Evolutionary conservation across 2,797 vertebrate genomes (phyloP), one percentile per base, ranked within the genome.

Genomic region (Xerus rutilus): DNA sequence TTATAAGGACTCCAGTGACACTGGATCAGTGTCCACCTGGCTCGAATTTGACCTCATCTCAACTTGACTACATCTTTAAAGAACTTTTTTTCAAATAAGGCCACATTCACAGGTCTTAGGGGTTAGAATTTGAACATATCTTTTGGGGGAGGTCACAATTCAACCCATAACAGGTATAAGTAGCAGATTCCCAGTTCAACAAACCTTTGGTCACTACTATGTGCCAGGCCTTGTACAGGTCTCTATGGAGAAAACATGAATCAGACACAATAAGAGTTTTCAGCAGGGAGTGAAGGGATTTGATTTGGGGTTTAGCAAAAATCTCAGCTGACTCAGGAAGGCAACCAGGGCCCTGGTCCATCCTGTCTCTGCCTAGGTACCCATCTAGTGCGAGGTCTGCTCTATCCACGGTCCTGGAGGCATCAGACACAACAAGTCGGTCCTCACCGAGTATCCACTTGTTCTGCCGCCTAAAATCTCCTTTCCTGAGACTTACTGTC

Each of bases 301-400:
- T 11, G 1, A 65, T 81, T 77, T 91, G 4, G 30, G 57, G 64
- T 79, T 91, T 81, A 91, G 76, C 35, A 86, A 83, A 89, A 65
- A 14, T 64, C 23, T 65, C 39, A 23, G 54, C 45, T 57, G 47
- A 7, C 13, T 83, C 72, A 43, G 49, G 32, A 65, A 57, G 30
- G 5, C n/a, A 10, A 32, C 28, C 35, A n/a, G 30, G 21, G 18
- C n/a, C n/a, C 73, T 54, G 52, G 32, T 57, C 2, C 1, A 15
- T 7, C 18, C 0, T 1, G 64, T 32, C 1, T 0, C 59, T 52
- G 59, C 45, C 64, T 72, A 32, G 57, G 11, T 6, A 1, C 21
- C 5, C 2, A 14, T 18, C 32, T 30, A 8, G n/a, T 13, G 0
- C 2, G 25, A 74, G 23, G 20, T 35, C 20, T 25, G 35, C 69